A percentile compares a stretch with the other conserved stretches of the same genome.
These are phyloP conservation scores for Arion vulgaris DNA, from an alignment of 1,140 invertebrate genomes.

Conservation along the genomic window DNA sequence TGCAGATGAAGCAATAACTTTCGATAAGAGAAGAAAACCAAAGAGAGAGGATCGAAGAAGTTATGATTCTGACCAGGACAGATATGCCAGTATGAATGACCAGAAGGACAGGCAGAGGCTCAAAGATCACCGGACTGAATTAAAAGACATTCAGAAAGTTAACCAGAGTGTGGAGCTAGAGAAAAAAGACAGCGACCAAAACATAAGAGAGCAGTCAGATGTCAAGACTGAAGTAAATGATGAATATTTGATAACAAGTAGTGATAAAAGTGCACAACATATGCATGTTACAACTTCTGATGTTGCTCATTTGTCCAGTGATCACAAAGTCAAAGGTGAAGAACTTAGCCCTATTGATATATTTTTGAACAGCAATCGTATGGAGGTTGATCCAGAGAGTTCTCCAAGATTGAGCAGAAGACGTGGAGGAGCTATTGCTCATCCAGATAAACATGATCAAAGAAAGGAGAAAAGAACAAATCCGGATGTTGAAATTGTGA, in stretches of 20 bases:
- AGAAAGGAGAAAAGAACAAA: too few species aligned
- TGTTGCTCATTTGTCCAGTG: neutral
- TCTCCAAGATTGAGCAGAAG: too few species aligned
- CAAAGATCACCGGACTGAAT: neutral
- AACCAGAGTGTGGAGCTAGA: neutral
- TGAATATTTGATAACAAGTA: too few species aligned
- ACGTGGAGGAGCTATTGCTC: too few species aligned
- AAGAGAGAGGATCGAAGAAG: neutral
- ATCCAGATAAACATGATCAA: too few species aligned
- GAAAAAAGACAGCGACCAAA: neutral
- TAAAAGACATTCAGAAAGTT: neutral
- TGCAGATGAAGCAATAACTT: neutral
- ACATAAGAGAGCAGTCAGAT: too few species aligned
- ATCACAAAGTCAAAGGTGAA: neutral
- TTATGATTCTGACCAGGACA: neutral
- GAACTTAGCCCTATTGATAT: neutral
- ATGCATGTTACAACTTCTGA: too few species aligned
- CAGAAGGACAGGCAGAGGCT: neutral
- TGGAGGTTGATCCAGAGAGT: too few species aligned
- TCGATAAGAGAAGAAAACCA: slow-evolving; percentile 2
- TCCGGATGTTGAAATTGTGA: too few species aligned
- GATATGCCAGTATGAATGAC: neutral
- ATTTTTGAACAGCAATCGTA: neutral
- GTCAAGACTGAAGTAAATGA: too few species aligned
- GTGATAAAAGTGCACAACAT: too few species aligned